Evolutionary conservation across 2,888 invertebrate genomes (phyloP).

Genomic region (Apomyelois bistriatella): DNA sequence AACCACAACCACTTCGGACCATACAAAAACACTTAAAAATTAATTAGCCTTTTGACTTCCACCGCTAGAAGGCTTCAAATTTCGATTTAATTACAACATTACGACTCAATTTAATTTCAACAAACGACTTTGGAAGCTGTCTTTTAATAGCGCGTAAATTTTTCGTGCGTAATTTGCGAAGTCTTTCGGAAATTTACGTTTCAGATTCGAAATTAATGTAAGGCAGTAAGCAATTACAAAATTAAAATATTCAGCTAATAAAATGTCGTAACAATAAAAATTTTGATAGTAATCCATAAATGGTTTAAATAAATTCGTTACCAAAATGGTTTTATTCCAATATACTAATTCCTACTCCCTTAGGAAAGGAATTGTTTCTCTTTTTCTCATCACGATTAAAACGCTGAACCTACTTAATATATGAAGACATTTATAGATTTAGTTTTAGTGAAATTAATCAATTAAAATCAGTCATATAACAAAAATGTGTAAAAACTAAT

Average conservation of each 20-base stretch:
- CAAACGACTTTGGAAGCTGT: background rate
- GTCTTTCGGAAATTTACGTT: background rate
- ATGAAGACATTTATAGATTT: no score
- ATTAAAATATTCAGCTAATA: background rate
- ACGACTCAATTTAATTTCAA: slow-evolving; percentile 8
- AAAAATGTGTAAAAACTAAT: no score
- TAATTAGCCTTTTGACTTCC: background rate
- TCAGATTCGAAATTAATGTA: background rate
- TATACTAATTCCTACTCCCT: no score
- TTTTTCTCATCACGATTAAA: no score
- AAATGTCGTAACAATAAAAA: background rate
- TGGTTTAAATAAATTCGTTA: no score
- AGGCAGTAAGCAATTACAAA: background rate
- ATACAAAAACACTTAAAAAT: background rate
- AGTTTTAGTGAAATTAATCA: no score
- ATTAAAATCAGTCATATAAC: no score
- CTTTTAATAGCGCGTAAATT: slow-evolving; percentile 14
- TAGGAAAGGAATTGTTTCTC: no score
- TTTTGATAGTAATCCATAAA: no score
- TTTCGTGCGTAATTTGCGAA: background rate
- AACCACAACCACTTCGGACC: background rate
- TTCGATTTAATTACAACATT: slow-evolving; percentile 11
- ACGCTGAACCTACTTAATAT: no score
- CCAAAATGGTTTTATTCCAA: no score
- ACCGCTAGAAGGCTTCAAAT: background rate